These are phyloP conservation scores for Spizaetus ornatus DNA, from an alignment of 2,113 vertebrate species.

Conservation along the genomic window DNA sequence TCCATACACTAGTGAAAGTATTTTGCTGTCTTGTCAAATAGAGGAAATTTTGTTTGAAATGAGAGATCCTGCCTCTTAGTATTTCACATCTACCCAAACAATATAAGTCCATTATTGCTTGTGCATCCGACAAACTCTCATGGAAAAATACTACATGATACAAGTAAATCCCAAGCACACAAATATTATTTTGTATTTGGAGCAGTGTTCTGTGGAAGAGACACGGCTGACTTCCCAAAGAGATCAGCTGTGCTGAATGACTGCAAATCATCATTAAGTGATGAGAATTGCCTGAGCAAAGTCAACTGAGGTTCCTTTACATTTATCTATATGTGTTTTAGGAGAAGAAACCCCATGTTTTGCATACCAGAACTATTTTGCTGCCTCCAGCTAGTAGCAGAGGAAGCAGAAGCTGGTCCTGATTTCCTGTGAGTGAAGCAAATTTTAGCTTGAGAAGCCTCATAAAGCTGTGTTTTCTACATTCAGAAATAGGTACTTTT, in stretches of 20 bases:
- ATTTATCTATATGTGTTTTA: not conserved
- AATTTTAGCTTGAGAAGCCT: not conserved
- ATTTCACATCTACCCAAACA: not conserved
- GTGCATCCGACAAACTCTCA: not conserved
- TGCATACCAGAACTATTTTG: not conserved
- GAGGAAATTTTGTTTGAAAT: not conserved
- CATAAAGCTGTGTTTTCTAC: not conserved
- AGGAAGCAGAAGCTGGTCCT: not conserved
- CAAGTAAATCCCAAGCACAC: not conserved
- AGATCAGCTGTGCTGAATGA: not conserved
- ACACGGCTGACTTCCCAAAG: not conserved
- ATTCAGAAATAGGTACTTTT: not conserved
- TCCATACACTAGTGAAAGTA: not conserved
- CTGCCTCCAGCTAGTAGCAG: not conserved
- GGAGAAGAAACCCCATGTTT: not conserved
- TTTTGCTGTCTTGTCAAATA: conserved; percentile 5
- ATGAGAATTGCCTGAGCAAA: not conserved
- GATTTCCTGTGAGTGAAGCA: not conserved
- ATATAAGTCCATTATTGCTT: not conserved
- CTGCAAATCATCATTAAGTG: not conserved
- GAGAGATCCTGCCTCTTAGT: not conserved
- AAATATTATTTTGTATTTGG: not conserved
- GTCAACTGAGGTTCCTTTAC: not conserved
- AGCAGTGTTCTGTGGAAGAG: not conserved
- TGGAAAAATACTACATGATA: not conserved